Base-by-base conservation (phyloP, 2,113 vertebrate genomes). In the Callipepla squamata region DNA sequence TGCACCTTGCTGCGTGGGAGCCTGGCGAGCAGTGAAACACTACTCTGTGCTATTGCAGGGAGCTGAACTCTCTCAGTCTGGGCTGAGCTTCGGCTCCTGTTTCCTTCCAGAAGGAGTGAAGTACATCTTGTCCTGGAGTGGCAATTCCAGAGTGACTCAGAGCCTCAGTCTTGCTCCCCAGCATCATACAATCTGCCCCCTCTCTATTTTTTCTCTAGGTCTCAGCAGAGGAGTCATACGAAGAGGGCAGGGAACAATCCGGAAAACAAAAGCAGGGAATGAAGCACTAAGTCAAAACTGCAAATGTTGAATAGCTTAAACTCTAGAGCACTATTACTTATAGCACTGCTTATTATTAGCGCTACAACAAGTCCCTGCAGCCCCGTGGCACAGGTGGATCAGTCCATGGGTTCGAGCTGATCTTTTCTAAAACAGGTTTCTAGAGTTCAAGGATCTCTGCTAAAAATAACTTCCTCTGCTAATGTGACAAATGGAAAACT, bases 401-500 rank as follows among this genome's bases (percentile, higher is more conserved):
- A 38, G 85, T 61, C 0, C 53, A 32, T 6, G 4, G 73, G 40
- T 55, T 42, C 75, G 62, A 48, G 80, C 74, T 81, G 66, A 45
- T 79, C 81, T 74, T 62, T 73, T 38, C 80, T 55, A 55, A 55
- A 82, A 22, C 9, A 61, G 87, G 79, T 53, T 89, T 80, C 84
- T 55, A 23, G 21, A 94, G 91, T 85, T 91, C 91, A 94, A 87
- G 89, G 87, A 63, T 79, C 67, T 70, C 89, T 81, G 59, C 81
- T 89, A 96, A 93, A 96, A 96, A 96, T 95, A 94, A 59, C 93
- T 59, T 65, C 30, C 79, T 38, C 92, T 69, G 55, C 59, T 32
- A 40, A 87, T 5, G 13, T 74, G 94, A 67, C 91, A 93, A 26
- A 72, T 66, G 94, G 85, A 23, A 80, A 79, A 4, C 7, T 63